A percentile compares a stretch with the other conserved stretches of the same genome.
Evolutionary conservation across 2,888 invertebrate genomes (phyloP).

Genomic region (Diaperis boleti): DNA sequence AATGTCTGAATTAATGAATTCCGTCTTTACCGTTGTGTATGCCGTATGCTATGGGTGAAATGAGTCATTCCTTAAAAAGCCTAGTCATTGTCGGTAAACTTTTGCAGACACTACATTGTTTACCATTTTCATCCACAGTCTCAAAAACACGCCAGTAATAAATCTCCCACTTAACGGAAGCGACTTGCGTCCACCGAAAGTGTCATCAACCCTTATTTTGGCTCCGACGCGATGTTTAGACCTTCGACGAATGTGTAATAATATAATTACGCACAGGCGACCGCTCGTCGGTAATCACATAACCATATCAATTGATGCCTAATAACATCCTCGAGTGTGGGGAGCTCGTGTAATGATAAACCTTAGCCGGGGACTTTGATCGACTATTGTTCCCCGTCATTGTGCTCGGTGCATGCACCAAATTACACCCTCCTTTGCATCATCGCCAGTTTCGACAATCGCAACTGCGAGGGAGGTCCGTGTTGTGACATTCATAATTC

Average conservation of each 20-base stretch:
- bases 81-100: no score
- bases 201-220: conserved; percentile 42
- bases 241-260: conserved; percentile 51
- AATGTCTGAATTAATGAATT: no score
- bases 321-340: conserved; percentile 62
- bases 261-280: conserved; percentile 58
- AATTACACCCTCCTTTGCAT: conserved; percentile 56
- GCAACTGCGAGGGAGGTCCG: conserved; percentile 55
- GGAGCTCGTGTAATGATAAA: conserved; percentile 60
- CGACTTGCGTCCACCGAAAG: no score
- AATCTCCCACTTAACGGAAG: no score
- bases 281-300: conserved; percentile 63
- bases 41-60: no score
- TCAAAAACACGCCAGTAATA: no score
- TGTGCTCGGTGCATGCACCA: conserved; percentile 54
- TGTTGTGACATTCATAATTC: conserved; percentile 64
- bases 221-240: conserved; percentile 34
- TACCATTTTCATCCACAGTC: no score
- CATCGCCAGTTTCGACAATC: conserved; percentile 36
- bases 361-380: conserved; percentile 59
- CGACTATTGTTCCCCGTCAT: conserved; percentile 60
- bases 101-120: no score
- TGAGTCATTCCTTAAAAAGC: no score
- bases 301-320: conserved; percentile 67
- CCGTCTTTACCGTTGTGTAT: no score